Evolutionary conservation across 2,888 invertebrate species (phyloP).

Genomic region (Agelastica alni): DNA sequence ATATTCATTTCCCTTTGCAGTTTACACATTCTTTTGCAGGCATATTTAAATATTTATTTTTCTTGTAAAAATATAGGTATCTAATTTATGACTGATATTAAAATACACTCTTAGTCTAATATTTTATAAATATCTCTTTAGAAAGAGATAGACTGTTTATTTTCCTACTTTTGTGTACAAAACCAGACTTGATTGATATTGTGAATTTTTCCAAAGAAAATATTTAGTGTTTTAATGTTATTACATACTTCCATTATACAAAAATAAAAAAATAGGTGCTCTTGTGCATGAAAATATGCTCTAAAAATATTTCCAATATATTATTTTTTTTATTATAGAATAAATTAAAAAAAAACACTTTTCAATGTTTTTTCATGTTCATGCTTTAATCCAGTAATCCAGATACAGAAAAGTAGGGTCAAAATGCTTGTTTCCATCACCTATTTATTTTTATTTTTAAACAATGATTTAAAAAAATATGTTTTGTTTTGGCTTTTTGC

Average conservation of each 20-base stretch:
- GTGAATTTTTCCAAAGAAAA: neutral
- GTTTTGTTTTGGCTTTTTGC: no score
- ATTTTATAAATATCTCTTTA: slow-evolving; percentile 9
- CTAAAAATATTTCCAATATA: neutral
- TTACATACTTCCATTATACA: slow-evolving; percentile 2
- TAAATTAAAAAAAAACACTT: no score
- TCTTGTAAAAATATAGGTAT: neutral
- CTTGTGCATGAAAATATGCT: neutral
- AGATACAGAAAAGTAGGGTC: no score
- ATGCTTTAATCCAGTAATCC: no score
- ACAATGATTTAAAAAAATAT: no score
- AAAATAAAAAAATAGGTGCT: neutral
- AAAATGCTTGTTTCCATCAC: no score
- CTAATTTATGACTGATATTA: slow-evolving; percentile 10
- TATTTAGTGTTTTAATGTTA: neutral
- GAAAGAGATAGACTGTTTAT: slow-evolving; percentile 8
- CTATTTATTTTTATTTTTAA: no score
- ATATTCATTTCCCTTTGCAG: slow-evolving; percentile 1
- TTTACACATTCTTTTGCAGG: neutral
- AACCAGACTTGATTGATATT: slow-evolving; percentile 20
- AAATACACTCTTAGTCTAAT: slow-evolving; percentile 9
- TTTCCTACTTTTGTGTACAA: slow-evolving; percentile 7
- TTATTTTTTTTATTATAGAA: neutral
- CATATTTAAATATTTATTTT: slow-evolving; percentile 1
- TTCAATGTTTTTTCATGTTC: no score